Base-by-base conservation (phyloP, 2,113 vertebrate genomes). In the Urocolius indicus region DNA sequence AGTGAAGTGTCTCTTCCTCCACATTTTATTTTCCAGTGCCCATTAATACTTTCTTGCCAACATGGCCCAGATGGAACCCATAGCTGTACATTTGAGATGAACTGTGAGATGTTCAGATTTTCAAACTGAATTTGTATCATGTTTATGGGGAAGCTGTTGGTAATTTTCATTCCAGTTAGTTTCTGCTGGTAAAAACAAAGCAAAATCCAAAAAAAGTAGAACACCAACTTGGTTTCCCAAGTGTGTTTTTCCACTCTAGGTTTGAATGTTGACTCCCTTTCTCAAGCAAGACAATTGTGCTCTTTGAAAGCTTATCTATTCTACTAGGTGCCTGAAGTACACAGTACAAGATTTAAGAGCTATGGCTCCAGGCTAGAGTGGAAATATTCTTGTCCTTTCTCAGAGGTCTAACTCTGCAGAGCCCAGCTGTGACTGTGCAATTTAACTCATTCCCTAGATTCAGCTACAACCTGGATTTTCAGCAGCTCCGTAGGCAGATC, bases 241-340 rank as follows among this genome's bases (percentile, higher is more conserved):
- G 34, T n/a, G 54, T 1, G 84, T 75, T 46, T 77, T 46, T 77
- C 43, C 30, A 78, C 38, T 30, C 46, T 38, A 71, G 22, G 5
- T 72, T 41, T 86, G 51, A 91, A 73, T 83, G 97, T 87, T 79
- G 41, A 59, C 46, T 96, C 95, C 48, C 32, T 90, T 96, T 96
- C 89, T 74, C 52, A 96, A 88, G 87, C 32, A 85, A 67, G 54
- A 68, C 16, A 72, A 29, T 73, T 9, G 4, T 46, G 36, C 18
- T 65, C 75, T 72, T 62, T 87, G 59, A 55, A 89, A 94, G 54
- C 10, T 3, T 58, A 65, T 88, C 13, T 72, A 20, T 72, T 84
- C 30, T 83, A 34, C 65, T 54, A 62, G 24, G 13, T 55, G 82
- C 80, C 67, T 75, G 27, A 93, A 83, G 43, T 58, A 82, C 75